These are phyloP conservation scores for Callocephalon fimbriatum DNA, from an alignment of 2,113 vertebrate genomes.

Conservation along the genomic window DNA sequence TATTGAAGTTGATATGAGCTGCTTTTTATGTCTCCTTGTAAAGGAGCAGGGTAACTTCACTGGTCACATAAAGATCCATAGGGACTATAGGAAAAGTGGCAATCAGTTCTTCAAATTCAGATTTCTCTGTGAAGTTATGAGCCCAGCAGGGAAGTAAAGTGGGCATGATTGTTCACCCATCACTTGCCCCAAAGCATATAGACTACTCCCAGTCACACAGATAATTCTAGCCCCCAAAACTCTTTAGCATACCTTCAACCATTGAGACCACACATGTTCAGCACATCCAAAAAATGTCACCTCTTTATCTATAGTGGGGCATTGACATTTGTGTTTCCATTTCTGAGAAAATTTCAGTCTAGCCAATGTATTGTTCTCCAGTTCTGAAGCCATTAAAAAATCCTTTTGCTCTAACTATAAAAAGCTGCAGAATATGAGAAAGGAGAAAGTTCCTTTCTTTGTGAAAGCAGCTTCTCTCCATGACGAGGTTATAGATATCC, in stretches of 20 bases:
- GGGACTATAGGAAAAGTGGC: neutral
- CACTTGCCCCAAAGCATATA: neutral
- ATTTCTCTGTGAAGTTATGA: neutral
- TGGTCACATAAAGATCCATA: neutral
- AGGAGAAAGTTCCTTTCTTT: neutral
- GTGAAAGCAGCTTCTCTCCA: neutral
- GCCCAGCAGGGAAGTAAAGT: accelerated
- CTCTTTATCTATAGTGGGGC: neutral
- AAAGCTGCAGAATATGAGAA: neutral
- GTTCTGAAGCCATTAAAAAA: neutral
- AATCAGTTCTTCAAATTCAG: neutral
- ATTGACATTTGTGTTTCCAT: neutral
- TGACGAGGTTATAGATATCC: neutral
- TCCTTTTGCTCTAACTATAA: neutral
- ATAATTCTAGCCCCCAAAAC: neutral
- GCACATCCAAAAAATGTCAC: neutral
- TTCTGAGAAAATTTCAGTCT: neutral
- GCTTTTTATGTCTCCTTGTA: neutral
- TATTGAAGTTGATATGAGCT: neutral
- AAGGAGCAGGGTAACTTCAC: neutral
- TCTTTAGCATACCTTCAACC: neutral
- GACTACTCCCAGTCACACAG: neutral
- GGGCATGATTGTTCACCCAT: neutral
- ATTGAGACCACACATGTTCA: neutral
- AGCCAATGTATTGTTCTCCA: neutral